phyloP scores from a whole-genome alignment of 2,888 invertebrate genomes.

The Athalia circularis region DNA sequence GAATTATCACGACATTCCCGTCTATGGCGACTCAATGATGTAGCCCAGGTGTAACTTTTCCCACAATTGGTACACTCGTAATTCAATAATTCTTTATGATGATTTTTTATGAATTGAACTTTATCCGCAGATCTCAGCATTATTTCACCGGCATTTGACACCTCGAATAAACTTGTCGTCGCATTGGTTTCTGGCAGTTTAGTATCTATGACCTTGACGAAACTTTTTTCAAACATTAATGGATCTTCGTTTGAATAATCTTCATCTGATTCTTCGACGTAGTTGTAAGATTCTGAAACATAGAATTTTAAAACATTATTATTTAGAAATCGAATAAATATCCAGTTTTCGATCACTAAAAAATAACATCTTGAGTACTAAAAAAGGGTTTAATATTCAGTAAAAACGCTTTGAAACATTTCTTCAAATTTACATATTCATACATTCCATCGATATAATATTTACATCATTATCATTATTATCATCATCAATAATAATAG shows the following conservation, averaged over 20 bases:
- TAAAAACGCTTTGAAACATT: no score
- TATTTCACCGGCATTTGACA: slow-evolving; percentile 17
- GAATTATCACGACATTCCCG: slow-evolving; percentile 31
- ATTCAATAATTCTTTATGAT: neutral
- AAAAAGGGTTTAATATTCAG: no score
- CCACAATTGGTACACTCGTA: slow-evolving; percentile 49
- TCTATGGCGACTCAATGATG: slow-evolving; percentile 48
- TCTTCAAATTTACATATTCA: no score
- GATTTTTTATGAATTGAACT: no score
- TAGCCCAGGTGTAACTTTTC: slow-evolving; percentile 48
- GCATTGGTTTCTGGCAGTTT: neutral
- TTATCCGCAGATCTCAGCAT: neutral
- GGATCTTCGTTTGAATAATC: slow-evolving; percentile 39
- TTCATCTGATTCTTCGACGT: slow-evolving; percentile 7
- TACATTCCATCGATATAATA: no score
- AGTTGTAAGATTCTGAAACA: slow-evolving; percentile 37
- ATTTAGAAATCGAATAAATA: neutral
- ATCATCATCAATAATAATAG: no score
- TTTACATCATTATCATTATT: no score
- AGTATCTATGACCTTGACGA: slow-evolving; percentile 21
- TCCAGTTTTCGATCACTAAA: neutral
- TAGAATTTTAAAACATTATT: neutral
- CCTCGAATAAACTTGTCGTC: slow-evolving; percentile 15
- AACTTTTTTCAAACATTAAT: neutral
- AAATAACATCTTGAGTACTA: no score